Percentiles rank a stretch among this genome's conserved stretches.
Conservation (phyloP, 2,797 vertebrate species). For the Liparis tanakae region DNA sequence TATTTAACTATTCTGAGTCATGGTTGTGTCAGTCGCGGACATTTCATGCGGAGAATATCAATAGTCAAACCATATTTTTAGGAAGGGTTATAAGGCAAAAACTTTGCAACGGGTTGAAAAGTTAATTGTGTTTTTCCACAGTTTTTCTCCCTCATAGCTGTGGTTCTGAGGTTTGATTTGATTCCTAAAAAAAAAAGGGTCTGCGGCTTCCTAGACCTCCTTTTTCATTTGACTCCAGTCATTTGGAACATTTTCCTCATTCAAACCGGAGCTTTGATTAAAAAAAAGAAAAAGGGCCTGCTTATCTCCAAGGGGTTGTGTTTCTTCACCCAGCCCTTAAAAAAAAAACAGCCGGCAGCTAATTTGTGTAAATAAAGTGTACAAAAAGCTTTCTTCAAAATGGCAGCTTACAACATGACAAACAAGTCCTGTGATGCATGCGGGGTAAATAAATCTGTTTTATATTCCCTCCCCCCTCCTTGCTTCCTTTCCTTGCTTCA, state of each 20-base stretch:
- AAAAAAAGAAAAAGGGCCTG: slow-evolving; percentile 79
- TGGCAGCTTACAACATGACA: slow-evolving; percentile 47
- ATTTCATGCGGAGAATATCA: slow-evolving; percentile 20
- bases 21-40: background rate
- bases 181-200: slow-evolving; percentile 57
- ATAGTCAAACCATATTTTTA: background rate
- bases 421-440: slow-evolving; percentile 60
- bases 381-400: slow-evolving; percentile 73
- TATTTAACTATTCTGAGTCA: slow-evolving; percentile 14
- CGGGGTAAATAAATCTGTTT: slow-evolving; percentile 45
- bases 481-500: slow-evolving; percentile 48
- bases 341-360: slow-evolving; percentile 74
- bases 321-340: slow-evolving; percentile 74
- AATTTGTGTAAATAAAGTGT: slow-evolving; percentile 76
- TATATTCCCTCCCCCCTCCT: slow-evolving; percentile 7
- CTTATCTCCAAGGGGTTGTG: slow-evolving; percentile 81
- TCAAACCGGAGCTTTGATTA: slow-evolving; percentile 78
- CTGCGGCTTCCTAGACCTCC: slow-evolving; percentile 58
- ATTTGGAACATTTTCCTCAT: slow-evolving; percentile 76
- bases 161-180: slow-evolving; percentile 68
- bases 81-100: background rate
- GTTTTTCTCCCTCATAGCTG: slow-evolving; percentile 33
- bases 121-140: slow-evolving; percentile 42
- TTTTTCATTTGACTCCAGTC: slow-evolving; percentile 72
- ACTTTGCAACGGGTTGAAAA: slow-evolving; percentile 47